Evolutionary conservation across 2,113 vertebrate genomes (phyloP), one percentile per base, ranked within the genome.

Genomic region (Lonchura striata): DNA sequence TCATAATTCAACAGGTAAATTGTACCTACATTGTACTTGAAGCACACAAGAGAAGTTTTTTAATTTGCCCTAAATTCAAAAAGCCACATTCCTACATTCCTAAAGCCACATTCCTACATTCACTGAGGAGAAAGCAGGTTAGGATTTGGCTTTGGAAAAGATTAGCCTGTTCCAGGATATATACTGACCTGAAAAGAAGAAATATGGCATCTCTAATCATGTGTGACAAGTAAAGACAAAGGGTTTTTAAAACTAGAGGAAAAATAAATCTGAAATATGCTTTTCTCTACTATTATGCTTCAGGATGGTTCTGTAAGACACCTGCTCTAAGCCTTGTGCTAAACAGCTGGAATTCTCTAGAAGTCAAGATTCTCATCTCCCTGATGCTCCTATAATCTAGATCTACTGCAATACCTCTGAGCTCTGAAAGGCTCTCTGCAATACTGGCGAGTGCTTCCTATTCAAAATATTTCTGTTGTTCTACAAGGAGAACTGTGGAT

Each of bases 1-100:
- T 64, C 19, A 1, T 25, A 53, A 35, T 91, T 78, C 61, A 8
- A 5, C 1, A 0, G 1, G 0, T 59, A 64, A 47, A 1, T 4
- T 47, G 47, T 30, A 87, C 7, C 33, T 46, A 18, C 24, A 7
- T 18, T 65, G 37, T 25, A 74, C 42, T 44, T 59, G 12, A 87
- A 70, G 33, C 18, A 39, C 0, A 0, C 6, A 93, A 70, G 8
- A 86, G 19, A 21, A 18, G 37, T n/a, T 95, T 50, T 63, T 33
- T 31, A 37, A 49, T 61, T 50, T 77, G 11, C 12, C 11, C 25
- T 13, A 46, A 69, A 3, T 78, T 88, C 60, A 91, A 87, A n/a
- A n/a, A 84, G 72, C 71, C 52, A 59, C 30, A 63, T 74, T 70
- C 33, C 12, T 24, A 49, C 23, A 59, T 6, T 37, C 44, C n/a